phyloP scores from a whole-genome alignment of 2,797 vertebrate genomes.

The Eptatretus atami region DNA sequence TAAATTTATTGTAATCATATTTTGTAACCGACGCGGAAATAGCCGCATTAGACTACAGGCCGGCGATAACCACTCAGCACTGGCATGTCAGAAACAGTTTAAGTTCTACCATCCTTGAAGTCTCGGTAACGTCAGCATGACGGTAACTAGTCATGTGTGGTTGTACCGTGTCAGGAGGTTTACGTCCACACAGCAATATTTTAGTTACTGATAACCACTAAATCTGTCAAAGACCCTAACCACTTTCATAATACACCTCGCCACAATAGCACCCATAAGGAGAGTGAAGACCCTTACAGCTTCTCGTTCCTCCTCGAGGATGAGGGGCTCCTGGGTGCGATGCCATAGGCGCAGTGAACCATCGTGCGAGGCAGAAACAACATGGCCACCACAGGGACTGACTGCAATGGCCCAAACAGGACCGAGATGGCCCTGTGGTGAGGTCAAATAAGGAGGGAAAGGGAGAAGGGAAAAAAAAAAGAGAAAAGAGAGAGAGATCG shows the following conservation, averaged over 20 bases:
- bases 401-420: conserved; percentile 67
- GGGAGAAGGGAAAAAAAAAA: no score
- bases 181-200: no score
- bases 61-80: no score
- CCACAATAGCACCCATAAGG: not conserved
- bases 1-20: no score
- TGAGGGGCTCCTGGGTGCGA: conserved; percentile 54
- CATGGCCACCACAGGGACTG: conserved; percentile 61
- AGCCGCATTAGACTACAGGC: no score
- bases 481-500: not conserved
- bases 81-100: no score
- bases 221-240: not conserved
- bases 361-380: conserved; percentile 66
- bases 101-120: no score
- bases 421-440: conserved; percentile 45
- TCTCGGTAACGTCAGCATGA: no score
- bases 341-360: conserved; percentile 86
- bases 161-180: no score
- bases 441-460: conserved; percentile 4
- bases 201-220: not conserved
- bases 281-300: conserved; percentile 23
- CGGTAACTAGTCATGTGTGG: no score
- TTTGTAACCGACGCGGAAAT: no score
- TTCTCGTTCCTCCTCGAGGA: conserved; percentile 71
- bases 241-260: not conserved